Conservation (phyloP, 2,888 invertebrate species). For the Polyploca ridens region DNA sequence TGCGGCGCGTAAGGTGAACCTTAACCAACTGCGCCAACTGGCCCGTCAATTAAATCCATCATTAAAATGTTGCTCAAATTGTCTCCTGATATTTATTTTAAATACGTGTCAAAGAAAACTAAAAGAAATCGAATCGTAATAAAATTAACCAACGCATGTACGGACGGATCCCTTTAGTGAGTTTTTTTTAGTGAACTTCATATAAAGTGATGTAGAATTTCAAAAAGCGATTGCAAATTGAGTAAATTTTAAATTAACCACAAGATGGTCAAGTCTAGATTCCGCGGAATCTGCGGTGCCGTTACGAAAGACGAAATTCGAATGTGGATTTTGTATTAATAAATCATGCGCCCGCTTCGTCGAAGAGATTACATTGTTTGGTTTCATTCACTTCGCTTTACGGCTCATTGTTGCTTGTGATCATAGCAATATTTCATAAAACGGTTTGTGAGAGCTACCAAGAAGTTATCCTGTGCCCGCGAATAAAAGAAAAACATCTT, state of each 20-base stretch:
- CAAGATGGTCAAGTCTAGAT: slow-evolving; percentile 56
- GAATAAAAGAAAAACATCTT: slow-evolving; percentile 26
- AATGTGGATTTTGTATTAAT: slow-evolving; percentile 59
- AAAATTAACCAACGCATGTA: neutral
- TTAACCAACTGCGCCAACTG: too few species aligned
- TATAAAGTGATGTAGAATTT: neutral
- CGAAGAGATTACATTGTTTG: slow-evolving; percentile 70
- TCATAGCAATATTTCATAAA: slow-evolving; percentile 51
- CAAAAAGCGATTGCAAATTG: neutral
- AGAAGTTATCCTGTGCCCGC: slow-evolving; percentile 25
- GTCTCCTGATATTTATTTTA: too few species aligned
- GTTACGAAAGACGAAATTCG: slow-evolving; percentile 55
- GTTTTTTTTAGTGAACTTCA: neutral
- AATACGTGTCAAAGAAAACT: too few species aligned
- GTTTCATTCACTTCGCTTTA: slow-evolving; percentile 55
- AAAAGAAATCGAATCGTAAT: too few species aligned
- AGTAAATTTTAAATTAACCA: slow-evolving; percentile 46
- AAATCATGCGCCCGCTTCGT: slow-evolving; percentile 61
- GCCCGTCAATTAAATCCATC: too few species aligned
- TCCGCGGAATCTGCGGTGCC: slow-evolving; percentile 35
- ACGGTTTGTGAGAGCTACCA: slow-evolving; percentile 35
- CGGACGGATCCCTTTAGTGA: neutral
- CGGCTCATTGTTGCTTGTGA: slow-evolving; percentile 57
- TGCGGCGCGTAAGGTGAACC: too few species aligned
- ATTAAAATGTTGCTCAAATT: too few species aligned